Evolutionary conservation across 2,113 vertebrate species (phyloP).

Genomic region (Tauraco erythrolophus): DNA sequence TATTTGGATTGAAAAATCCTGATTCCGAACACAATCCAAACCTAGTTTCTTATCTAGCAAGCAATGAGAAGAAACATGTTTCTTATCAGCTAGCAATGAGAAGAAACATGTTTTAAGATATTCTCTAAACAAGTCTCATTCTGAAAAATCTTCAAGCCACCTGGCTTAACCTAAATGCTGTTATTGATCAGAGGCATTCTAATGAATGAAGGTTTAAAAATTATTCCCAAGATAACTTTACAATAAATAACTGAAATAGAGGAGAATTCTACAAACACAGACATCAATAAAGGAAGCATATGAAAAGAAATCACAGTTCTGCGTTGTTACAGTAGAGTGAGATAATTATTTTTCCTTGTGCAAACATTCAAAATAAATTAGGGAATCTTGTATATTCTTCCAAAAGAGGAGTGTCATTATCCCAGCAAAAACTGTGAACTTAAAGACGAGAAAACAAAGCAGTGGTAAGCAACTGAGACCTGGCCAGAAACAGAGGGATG

Average conservation of each 20-base stretch:
- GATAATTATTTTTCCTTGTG: neutral
- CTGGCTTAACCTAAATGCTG: neutral
- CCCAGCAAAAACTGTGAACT: neutral
- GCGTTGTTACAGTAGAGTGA: neutral
- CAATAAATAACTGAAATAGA: neutral
- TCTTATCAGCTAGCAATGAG: neutral
- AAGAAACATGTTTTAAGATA: neutral
- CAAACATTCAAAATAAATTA: neutral
- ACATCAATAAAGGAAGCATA: neutral
- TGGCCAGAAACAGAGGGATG: neutral
- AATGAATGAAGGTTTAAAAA: neutral
- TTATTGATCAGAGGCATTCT: neutral
- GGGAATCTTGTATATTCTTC: neutral
- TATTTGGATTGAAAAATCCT: neutral
- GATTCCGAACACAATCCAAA: neutral
- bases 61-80: neutral
- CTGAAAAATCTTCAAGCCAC: neutral
- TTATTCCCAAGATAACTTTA: neutral
- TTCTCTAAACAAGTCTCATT: neutral
- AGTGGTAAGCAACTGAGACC: neutral
- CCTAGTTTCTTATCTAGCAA: neutral
- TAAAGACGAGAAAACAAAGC: neutral
- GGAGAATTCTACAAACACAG: neutral
- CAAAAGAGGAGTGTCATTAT: neutral
- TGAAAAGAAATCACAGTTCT: neutral